Evolutionary conservation across 2,113 vertebrate species (phyloP).

Genomic region (Thamnophis sirtalis): DNA sequence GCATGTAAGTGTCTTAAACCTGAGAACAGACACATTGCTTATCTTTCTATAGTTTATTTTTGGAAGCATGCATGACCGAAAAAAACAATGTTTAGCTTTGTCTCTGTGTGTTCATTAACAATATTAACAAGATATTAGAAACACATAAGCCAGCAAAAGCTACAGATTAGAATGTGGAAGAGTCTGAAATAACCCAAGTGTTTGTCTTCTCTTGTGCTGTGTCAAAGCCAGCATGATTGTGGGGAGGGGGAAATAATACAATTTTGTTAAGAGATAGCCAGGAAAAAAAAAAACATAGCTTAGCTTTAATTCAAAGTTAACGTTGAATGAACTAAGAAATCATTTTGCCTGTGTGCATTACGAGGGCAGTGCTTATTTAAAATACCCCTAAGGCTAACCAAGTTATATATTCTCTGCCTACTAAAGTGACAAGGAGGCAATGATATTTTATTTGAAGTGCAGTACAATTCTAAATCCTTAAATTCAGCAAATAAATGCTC

Average conservation of each 20-base stretch:
- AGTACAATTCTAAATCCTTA: constrained; percentile 34
- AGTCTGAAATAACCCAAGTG: constrained; percentile 32
- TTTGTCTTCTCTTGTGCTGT: constrained; percentile 1
- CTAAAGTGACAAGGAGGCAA: not conserved
- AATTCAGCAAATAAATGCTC: constrained; percentile 28
- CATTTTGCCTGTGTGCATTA: constrained; percentile 39
- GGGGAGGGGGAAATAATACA: not conserved
- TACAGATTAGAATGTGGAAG: not conserved
- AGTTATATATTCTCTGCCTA: constrained; percentile 32
- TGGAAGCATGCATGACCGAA: constrained; percentile 10
- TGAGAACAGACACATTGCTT: constrained; percentile 29
- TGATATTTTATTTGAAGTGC: constrained; percentile 34
- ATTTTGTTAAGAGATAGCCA: constrained; percentile 24
- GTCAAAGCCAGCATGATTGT: constrained; percentile 5
- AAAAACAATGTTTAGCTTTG: constrained; percentile 21
- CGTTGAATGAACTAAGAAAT: constrained; percentile 24
- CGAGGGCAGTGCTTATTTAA: constrained; percentile 35
- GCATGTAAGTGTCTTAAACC: constrained; percentile 5
- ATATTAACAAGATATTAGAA: constrained; percentile 26
- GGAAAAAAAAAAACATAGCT: constrained; percentile 24
- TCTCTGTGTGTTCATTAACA: constrained; percentile 26
- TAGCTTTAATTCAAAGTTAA: constrained; percentile 43
- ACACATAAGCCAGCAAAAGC: constrained; percentile 1
- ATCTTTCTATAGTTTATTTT: not conserved
- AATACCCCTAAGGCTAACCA: constrained; percentile 40